Evolutionary conservation across 2,113 vertebrate species (phyloP).

Genomic region (Hemiprocne comata): DNA sequence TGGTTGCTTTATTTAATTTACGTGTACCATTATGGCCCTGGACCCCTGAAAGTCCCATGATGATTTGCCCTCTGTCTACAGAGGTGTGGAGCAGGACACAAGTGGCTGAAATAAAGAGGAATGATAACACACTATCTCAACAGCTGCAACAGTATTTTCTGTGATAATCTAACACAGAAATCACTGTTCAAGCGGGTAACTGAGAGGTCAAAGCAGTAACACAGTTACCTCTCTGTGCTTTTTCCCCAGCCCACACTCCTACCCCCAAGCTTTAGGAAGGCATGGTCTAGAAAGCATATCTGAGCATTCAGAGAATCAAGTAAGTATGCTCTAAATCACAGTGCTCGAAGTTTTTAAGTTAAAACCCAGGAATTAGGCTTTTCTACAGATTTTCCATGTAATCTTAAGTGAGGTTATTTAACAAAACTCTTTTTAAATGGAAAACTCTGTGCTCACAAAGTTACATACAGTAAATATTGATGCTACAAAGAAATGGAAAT

Average conservation of each 20-base stretch:
- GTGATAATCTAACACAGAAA: not conserved
- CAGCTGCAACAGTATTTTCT: not conserved
- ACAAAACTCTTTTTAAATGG: not conserved
- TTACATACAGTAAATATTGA: not conserved
- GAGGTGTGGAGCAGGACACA: not conserved
- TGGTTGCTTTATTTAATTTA: not conserved
- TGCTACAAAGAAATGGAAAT: not conserved
- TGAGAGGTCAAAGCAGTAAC: not conserved
- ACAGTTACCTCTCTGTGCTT: not conserved
- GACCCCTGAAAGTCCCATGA: not conserved
- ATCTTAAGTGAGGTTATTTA: not conserved
- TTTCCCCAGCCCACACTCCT: not conserved
- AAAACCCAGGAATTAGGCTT: not conserved
- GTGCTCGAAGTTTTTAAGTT: not conserved
- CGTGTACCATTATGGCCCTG: not conserved
- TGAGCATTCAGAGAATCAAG: not conserved
- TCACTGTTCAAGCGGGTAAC: not conserved
- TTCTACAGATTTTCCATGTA: not conserved
- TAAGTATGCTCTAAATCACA: not conserved
- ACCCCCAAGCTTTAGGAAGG: not conserved
- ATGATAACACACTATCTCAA: fast-evolving
- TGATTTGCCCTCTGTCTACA: not conserved
- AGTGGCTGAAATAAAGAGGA: not conserved
- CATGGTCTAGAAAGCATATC: not conserved
- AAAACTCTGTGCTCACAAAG: not conserved